phyloP scores from a whole-genome alignment of 2,113 vertebrate genomes.

The Mesoclemmys tuberculata region DNA sequence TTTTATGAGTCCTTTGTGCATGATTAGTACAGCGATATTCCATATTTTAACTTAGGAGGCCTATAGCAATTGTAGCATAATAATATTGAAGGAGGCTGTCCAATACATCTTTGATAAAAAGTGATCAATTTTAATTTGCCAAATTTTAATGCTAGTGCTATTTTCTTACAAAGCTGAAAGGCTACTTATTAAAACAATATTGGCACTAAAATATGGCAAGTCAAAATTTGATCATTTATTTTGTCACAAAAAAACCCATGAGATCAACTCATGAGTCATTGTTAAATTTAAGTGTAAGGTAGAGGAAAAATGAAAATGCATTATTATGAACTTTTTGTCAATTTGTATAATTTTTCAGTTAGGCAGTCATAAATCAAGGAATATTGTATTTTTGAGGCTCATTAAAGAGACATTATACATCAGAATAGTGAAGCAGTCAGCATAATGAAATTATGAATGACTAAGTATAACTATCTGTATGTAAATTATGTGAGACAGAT shows the following conservation, averaged over 20 bases:
- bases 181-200: slow-evolving; percentile 6
- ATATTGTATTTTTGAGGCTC: slow-evolving; percentile 86
- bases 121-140: slow-evolving; percentile 51
- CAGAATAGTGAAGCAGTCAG: slow-evolving; percentile 81
- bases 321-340: slow-evolving; percentile 73
- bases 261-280: slow-evolving; percentile 66
- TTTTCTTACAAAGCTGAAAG: slow-evolving; percentile 6
- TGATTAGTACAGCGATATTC: background rate
- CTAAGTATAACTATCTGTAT: slow-evolving; percentile 77
- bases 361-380: slow-evolving; percentile 85
- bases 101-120: slow-evolving; percentile 1
- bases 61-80: background rate
- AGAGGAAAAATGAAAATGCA: slow-evolving; percentile 64
- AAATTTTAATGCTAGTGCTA: background rate
- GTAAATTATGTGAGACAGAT: slow-evolving; percentile 83
- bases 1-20: slow-evolving; percentile 46
- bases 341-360: slow-evolving; percentile 88
- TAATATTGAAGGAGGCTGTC: slow-evolving; percentile 33
- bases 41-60: slow-evolving; percentile 25
- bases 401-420: slow-evolving; percentile 87
- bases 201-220: slow-evolving; percentile 1
- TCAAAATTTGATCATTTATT: slow-evolving; percentile 61
- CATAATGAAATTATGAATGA: slow-evolving; percentile 84
- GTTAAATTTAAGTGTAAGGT: slow-evolving; percentile 69
- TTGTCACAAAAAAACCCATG: slow-evolving; percentile 46